These are phyloP conservation scores for Dermatophagoides farinae DNA, from an alignment of 1,140 invertebrate genomes.

Conservation along the genomic window DNA sequence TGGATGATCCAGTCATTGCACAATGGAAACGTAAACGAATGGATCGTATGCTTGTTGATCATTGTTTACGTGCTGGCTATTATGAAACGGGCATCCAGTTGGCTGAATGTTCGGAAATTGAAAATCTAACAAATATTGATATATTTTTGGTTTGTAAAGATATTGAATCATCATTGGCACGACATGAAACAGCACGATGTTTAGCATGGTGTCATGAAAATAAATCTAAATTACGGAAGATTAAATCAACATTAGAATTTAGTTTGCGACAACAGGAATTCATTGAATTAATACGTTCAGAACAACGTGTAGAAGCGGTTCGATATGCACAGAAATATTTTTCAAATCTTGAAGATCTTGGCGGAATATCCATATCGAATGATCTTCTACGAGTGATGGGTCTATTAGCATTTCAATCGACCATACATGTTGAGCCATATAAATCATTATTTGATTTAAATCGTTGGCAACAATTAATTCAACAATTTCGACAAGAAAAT, in stretches of 20 bases:
- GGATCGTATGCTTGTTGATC: constrained; percentile 90
- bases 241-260: constrained; percentile 47
- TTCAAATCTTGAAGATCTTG: constrained; percentile 54
- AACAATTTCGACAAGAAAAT: constrained; percentile 80
- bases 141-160: constrained; percentile 72
- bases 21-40: constrained; percentile 63
- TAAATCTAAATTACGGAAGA: constrained; percentile 78
- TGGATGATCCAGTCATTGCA: constrained; percentile 14
- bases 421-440: constrained; percentile 44
- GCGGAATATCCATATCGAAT: constrained; percentile 34
- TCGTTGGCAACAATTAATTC: constrained; percentile 60
- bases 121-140: constrained; percentile 67
- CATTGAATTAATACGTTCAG: constrained; percentile 70
- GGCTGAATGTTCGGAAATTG: constrained; percentile 55
- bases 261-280: constrained; percentile 85
- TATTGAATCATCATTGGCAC: constrained; percentile 45
- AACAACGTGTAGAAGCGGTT: constrained; percentile 69
- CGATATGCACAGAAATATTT: constrained; percentile 83
- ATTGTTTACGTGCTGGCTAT: constrained; percentile 82
- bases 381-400: constrained; percentile 88
- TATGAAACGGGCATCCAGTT: constrained; percentile 70
- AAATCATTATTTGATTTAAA: constrained; percentile 39
- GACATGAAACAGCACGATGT: constrained; percentile 64
- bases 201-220: constrained; percentile 95
- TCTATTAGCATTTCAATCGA: constrained; percentile 65